A percentile compares a stretch with the other conserved stretches of the same genome.
Evolutionary conservation across 2,797 vertebrate species (phyloP).

Genomic region (Gymnothorax javanicus): DNA sequence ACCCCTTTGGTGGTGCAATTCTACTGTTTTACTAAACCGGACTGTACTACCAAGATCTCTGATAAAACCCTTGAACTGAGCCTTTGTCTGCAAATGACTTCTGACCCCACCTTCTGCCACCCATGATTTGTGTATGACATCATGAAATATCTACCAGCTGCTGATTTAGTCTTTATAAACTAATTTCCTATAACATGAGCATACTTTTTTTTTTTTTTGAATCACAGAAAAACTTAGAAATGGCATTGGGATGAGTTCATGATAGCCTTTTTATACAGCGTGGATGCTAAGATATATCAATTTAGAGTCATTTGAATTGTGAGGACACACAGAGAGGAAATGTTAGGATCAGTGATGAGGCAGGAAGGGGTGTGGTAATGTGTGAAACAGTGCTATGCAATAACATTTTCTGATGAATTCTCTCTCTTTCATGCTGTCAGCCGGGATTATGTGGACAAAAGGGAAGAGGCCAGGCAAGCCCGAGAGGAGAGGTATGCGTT

Average conservation of each 20-base stretch:
- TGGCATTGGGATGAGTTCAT: conserved; percentile 7
- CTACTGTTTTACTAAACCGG: too few species aligned
- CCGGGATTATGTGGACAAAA: conserved; percentile 88
- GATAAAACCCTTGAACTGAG: too few species aligned
- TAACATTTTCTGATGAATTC: conserved; percentile 39
- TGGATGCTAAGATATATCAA: conserved; percentile 10
- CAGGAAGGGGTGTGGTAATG: not conserved
- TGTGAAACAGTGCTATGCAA: conserved; percentile 2
- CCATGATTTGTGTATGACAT: not conserved
- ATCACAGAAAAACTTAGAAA: not conserved
- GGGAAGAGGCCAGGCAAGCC: conserved; percentile 87
- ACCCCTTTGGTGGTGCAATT: too few species aligned
- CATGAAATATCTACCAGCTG: not conserved
- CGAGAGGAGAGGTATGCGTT: conserved; percentile 88
- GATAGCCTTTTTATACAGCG: conserved; percentile 22
- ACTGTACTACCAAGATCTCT: too few species aligned
- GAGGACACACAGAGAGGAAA: not conserved
- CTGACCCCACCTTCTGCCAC: too few species aligned
- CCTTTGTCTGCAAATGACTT: too few species aligned
- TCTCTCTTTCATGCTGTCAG: conserved; percentile 66
- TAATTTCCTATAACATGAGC: not conserved
- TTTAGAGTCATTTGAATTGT: conserved; percentile 6
- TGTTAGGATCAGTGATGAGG: not conserved
- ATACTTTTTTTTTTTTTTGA: not conserved
- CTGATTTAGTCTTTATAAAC: not conserved